Conservation (phyloP, 2,113 vertebrate genomes). For the Coptodon rendalli region DNA sequence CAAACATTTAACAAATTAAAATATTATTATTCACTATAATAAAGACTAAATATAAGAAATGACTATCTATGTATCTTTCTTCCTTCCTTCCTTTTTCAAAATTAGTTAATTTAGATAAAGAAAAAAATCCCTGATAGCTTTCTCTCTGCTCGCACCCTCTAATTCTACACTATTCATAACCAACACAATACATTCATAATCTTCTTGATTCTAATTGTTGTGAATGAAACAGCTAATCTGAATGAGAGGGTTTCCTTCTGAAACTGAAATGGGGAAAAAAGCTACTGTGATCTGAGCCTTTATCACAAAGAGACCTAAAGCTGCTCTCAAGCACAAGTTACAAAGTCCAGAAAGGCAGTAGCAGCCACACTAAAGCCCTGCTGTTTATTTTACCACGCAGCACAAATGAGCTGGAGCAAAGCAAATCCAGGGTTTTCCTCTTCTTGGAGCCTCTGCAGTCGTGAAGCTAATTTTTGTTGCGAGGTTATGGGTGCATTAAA, state of each 20-base stretch:
- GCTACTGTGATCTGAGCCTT: neutral
- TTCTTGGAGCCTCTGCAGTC: neutral
- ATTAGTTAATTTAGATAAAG: neutral
- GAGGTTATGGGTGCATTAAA: neutral
- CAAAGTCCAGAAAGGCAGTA: neutral
- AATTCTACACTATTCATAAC: neutral
- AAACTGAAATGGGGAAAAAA: fast-evolving
- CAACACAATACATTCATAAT: neutral
- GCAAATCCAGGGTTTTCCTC: neutral
- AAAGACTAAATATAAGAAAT: neutral
- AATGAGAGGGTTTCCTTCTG: neutral
- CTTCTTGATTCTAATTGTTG: fast-evolving
- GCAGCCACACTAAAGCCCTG: neutral
- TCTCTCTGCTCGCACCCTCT: fast-evolving
- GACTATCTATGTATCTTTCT: fast-evolving
- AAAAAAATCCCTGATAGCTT: neutral
- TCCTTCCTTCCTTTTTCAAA: neutral
- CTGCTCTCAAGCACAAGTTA: neutral
- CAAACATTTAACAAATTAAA: neutral
- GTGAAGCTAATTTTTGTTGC: fast-evolving
- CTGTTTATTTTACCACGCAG: neutral
- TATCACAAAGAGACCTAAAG: neutral
- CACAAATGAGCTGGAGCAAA: neutral
- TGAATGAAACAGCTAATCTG: neutral
- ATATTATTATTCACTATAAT: neutral